Evolutionary conservation across 2,797 vertebrate species (phyloP), one percentile per base, ranked within the genome.

Genomic region (Lepus oiostolus): DNA sequence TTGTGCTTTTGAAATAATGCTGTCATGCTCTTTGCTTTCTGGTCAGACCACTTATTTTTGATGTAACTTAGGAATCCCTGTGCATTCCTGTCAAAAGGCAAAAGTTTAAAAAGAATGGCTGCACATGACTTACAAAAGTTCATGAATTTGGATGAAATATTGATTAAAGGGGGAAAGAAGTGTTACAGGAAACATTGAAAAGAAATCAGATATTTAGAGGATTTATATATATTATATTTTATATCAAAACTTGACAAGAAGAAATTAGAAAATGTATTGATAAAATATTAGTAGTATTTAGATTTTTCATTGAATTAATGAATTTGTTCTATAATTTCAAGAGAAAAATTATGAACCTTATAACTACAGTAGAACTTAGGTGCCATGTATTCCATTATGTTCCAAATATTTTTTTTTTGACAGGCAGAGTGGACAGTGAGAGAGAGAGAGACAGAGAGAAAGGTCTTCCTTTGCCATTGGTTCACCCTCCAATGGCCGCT

Each of bases 1-100:
- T 82, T 70, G 14, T 81, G 70, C 12, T 85, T 38, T 62, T 83
- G 32, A 86, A 75, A 84, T 93, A 88, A 92, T 91, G 22, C 16
- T 80, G 81, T n/a, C 38, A 85, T 10, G 50, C 38, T 93, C 17
- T 87, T 70, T 91, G 67, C 6, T 72, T 96, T 13, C 11, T 90
- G 11, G n/a, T 75, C 32, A 93, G 24, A 83, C 81, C 42, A 75
- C 88, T 76, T 81, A 52, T 72, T 90, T 89, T 87, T 77, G 4
- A 90, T 63, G 9, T 62, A 89, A 84, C 67, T 32, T 11, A 63
- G 17, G 76, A 11, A 72, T 68, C 4, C 4, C 21, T 79, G 38
- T 81, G 4, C n/a, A 77, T 28, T 86, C 42, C 13, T 87, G 28
- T 30, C 35, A 70, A 79, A 79, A 21, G 58, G 30, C 68, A 42